These are phyloP conservation scores for Isurus oxyrinchus DNA, from an alignment of 2,113 vertebrate genomes.

Conservation along the genomic window DNA sequence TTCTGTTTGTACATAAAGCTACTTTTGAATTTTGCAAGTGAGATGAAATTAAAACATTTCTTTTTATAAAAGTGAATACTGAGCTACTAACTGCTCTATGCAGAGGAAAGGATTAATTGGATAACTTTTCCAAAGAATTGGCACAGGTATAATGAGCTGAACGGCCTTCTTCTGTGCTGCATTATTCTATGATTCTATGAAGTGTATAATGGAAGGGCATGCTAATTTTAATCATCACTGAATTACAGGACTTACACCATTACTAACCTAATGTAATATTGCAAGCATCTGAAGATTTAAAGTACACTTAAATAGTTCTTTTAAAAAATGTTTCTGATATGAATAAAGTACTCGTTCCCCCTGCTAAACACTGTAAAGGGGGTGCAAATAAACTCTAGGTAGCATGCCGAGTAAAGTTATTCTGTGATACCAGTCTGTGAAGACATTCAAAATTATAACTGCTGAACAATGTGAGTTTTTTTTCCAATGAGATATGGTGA, in stretches of 20 bases:
- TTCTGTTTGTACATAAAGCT: neutral
- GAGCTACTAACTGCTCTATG: neutral
- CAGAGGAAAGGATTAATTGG: neutral
- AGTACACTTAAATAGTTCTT: neutral
- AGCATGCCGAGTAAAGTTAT: neutral
- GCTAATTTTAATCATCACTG: neutral
- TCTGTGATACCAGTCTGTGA: neutral
- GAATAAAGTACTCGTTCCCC: neutral
- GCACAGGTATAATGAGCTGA: neutral
- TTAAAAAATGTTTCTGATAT: neutral
- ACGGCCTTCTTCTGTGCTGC: neutral
- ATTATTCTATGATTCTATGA: neutral
- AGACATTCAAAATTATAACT: neutral
- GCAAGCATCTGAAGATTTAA: neutral
- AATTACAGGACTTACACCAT: neutral
- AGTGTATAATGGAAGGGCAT: neutral
- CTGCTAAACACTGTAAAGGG: neutral
- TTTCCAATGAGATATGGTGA: neutral
- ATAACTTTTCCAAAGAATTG: neutral
- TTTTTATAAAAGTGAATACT: neutral
- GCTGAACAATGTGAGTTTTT: neutral
- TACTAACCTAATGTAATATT: neutral
- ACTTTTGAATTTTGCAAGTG: neutral
- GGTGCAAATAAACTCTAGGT: neutral
- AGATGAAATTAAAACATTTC: neutral